Percentiles rank a stretch among this genome's conserved stretches.
phyloP scores from a whole-genome alignment of 2,888 invertebrate species.

The Ferdinandea cuprea region DNA sequence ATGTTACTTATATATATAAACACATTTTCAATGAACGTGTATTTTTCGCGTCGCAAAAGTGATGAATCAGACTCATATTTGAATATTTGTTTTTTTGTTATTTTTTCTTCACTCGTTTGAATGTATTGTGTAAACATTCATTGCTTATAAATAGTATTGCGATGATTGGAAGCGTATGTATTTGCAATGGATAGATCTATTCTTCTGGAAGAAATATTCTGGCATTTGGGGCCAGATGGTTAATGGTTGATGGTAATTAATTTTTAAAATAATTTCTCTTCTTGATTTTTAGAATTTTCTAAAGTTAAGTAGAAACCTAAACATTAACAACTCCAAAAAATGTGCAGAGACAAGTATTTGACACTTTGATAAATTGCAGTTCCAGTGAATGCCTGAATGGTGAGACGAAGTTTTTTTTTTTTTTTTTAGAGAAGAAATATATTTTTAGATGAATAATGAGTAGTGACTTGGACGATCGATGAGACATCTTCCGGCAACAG shows the following conservation, averaged over 20 bases:
- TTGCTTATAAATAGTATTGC: conserved; percentile 43
- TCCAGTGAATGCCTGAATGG: conserved; percentile 36
- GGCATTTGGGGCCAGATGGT: conserved; percentile 50
- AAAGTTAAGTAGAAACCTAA: conserved; percentile 20
- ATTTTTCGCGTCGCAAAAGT: conserved; percentile 26
- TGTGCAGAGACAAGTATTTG: conserved; percentile 38
- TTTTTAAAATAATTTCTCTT: conserved; percentile 2
- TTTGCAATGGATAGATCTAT: conserved; percentile 30
- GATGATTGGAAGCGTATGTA: conserved; percentile 40
- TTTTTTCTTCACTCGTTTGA: not conserved
- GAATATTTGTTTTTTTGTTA: not conserved
- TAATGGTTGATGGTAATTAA: conserved; percentile 19
- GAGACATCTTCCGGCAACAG: conserved; percentile 65
- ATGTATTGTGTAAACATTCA: conserved; percentile 36
- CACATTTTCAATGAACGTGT: conserved; percentile 12
- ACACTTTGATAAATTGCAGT: conserved; percentile 60
- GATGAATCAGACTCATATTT: conserved; percentile 30
- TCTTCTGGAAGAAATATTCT: conserved; percentile 38
- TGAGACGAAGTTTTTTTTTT: conserved; percentile 11
- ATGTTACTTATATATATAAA: too few relatives aligned
- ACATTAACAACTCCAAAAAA: too few relatives aligned
- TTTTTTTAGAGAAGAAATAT: too few relatives aligned
- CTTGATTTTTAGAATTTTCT: not conserved
- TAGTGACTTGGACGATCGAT: conserved; percentile 52
- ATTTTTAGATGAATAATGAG: conserved; percentile 69